Evolutionary conservation across 1,140 invertebrate species (phyloP).

Genomic region (Epicauta chinensis): DNA sequence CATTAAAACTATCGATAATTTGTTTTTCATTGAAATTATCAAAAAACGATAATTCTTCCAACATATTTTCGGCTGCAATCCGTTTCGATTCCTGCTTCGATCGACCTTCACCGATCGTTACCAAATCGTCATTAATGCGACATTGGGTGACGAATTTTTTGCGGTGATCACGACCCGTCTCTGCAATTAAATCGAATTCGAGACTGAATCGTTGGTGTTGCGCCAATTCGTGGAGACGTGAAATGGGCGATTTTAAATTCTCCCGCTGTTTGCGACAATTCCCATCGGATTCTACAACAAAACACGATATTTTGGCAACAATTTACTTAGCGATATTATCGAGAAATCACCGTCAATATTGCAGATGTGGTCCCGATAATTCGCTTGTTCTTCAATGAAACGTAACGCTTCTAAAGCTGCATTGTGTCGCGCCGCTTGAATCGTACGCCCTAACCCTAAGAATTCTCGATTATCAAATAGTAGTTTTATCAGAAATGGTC

Average conservation of each 20-base stretch:
- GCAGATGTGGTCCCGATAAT: slow-evolving; percentile 1
- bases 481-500: slow-evolving; percentile 30
- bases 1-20: background rate
- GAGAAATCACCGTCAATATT: background rate
- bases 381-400: slow-evolving; percentile 1
- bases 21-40: slow-evolving; percentile 11
- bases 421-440: slow-evolving; percentile 32
- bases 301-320: background rate
- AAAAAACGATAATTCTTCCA: slow-evolving; percentile 15
- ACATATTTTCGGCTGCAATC: slow-evolving; percentile 29
- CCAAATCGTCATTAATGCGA: slow-evolving; percentile 22
- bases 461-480: slow-evolving; percentile 26
- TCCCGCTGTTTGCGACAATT: slow-evolving; percentile 25
- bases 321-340: background rate
- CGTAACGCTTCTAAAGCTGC: slow-evolving; percentile 31
- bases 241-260: slow-evolving; percentile 30
- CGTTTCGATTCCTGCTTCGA: slow-evolving; percentile 36
- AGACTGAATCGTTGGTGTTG: slow-evolving; percentile 23
- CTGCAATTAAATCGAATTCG: slow-evolving; percentile 28
- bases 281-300: slow-evolving; percentile 5
- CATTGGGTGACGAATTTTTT: slow-evolving; percentile 30
- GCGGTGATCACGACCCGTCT: slow-evolving; percentile 29
- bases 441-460: slow-evolving; percentile 27
- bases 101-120: slow-evolving; percentile 24
- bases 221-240: slow-evolving; percentile 28